Base-by-base conservation (phyloP, 2,113 vertebrate species). In the Vireo altiloquus region DNA sequence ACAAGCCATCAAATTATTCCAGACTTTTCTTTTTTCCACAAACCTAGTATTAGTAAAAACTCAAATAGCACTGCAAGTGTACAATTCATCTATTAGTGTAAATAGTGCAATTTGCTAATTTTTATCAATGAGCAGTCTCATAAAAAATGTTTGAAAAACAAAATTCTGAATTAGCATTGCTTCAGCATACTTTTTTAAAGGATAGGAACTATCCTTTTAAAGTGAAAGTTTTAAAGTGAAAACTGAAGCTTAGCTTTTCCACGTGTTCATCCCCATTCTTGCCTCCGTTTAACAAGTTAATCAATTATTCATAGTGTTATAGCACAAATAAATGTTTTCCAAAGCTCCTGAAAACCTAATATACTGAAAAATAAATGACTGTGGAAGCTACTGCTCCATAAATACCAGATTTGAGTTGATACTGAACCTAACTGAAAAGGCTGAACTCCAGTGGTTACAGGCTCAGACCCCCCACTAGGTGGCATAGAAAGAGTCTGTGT, bases 401-500 rank as follows among this genome's bases (percentile, higher is more conserved):
- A 68, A 87, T 90, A 93, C 33, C 75, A 56, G 9, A 60, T 72
- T 77, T 56, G 22, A 80, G 25, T 63, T 87, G 49, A 74, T 42
- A 65, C 13, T 53, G 25, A 80, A 61, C 8, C 35, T 24, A 31
- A 57, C 39, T 78, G 65, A 59, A 79, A 74, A 77, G 31, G 18
- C 22, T 57, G 50, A 57, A 64, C 30, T 79, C 17, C 40, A 49
- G 76, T 4, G 7, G 69, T 39, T 59, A 57, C 30, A 47, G 15
- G 35, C 22, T 50, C 35, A 75, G 28, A 82, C 28, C 31, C 15
- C 23, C 89, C 94, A 95, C 88, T 93, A 97, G 95, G 84, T 94
- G 94, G 96, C 95, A 95, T 0, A 74, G 50, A 47, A 57, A 92
- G 64, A 89, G 68, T 37, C 87, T 74, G 39, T 56, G 64, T 83